Evolutionary conservation across 2,888 invertebrate species (phyloP), one percentile per base, ranked within the genome.

Genomic region (Acleris cristana): DNA sequence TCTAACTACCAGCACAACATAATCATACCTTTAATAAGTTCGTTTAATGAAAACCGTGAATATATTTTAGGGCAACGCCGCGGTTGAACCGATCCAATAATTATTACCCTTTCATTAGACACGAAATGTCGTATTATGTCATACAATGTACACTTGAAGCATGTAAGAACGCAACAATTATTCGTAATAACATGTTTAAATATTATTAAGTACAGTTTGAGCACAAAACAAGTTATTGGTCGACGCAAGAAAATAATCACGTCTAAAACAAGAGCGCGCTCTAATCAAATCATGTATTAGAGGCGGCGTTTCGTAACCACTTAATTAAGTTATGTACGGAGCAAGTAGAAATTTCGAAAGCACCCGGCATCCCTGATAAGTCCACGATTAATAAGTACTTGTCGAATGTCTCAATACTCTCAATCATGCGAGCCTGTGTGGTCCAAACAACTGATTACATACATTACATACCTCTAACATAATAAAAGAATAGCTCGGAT

Each of bases 391-490:
- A 85, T 84, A 83, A 79, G 75, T 80, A 86, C 82, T 80, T 82
- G 76, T 80, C 74, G 78, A 82, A 87, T 89, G 87, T 89, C 89
- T 62, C 66, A 67, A 67, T 63, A 63, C 63, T 57, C 63, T 92
- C 91, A 89, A 92, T 91, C 89, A 89, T 78, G 74, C 77, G 75
- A 74, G 73, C 76, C 80, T 87, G 92, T 91, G 92, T 90, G 92
- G 92, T 90, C 92, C 77, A 72, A 64, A 77, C 76, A 79, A 79
- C 78, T 84, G 79, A 89, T 90, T 89, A 90, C 83, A 84, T 79
- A 79, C 76, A 67, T 67, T 67, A 67, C 57, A 63, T 63, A 63
- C 67, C 63, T 63, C 62, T 63, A 63, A 67, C 63, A 67, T 63
- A 67, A 67, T 67, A 67, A 63, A 63, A 67, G 67, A 67, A 63